These are phyloP conservation scores for Aramus guarauna DNA, from an alignment of 2,113 vertebrate genomes.

Conservation along the genomic window DNA sequence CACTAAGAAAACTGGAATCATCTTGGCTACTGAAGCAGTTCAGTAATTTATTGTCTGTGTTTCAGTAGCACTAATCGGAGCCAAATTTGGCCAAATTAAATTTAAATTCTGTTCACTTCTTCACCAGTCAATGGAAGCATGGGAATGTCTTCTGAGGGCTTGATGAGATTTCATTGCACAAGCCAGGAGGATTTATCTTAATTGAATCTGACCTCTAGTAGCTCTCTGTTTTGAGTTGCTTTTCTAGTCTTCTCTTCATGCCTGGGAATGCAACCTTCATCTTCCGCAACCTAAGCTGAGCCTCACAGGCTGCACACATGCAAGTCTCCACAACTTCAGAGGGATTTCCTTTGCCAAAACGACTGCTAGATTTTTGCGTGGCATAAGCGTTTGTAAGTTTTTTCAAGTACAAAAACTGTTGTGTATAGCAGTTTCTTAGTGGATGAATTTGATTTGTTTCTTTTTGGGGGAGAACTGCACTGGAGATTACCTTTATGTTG, in stretches of 20 bases:
- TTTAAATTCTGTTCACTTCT: neutral
- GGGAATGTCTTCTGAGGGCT: neutral
- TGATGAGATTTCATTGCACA: neutral
- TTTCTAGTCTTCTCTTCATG: neutral
- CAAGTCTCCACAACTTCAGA: neutral
- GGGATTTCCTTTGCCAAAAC: neutral
- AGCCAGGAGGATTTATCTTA: neutral
- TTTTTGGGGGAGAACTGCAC: neutral
- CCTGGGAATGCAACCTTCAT: neutral
- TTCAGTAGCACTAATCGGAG: neutral
- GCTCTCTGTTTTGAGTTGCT: neutral
- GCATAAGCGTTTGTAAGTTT: neutral
- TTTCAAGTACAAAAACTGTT: neutral
- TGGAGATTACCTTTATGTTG: neutral
- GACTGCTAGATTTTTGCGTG: neutral
- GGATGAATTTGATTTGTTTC: neutral
- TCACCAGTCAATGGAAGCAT: neutral
- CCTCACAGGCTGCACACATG: rapidly evolving
- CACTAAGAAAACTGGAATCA: neutral
- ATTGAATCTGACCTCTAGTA: neutral
- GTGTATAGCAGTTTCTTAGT: neutral
- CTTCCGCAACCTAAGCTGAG: neutral
- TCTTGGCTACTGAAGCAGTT: neutral
- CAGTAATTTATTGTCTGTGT: neutral
- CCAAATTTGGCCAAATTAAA: neutral